A percentile compares a stretch with the other conserved stretches of the same genome.
phyloP scores from a whole-genome alignment of 2,888 invertebrate species.

The Colletes collaris region DNA sequence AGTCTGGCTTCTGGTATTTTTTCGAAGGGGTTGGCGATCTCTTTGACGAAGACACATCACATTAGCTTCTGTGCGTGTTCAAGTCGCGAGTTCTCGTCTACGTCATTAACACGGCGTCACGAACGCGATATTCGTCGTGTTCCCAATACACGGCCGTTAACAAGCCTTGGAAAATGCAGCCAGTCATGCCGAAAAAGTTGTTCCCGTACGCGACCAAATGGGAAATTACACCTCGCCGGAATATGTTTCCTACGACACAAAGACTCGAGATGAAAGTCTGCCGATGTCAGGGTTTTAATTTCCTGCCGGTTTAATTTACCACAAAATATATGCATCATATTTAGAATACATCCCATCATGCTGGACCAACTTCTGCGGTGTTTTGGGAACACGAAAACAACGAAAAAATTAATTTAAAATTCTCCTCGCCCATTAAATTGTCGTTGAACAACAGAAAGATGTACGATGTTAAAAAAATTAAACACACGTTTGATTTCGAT shows the following conservation, averaged over 20 bases:
- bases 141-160: conserved; percentile 43
- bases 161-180: conserved; percentile 35
- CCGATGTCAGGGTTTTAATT: conserved; percentile 25
- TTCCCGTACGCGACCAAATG: conserved; percentile 12
- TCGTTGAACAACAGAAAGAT: too few species aligned
- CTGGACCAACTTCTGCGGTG: too few species aligned
- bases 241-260: not conserved
- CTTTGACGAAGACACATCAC: not conserved
- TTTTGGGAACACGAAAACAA: too few species aligned
- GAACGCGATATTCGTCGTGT: conserved; percentile 35
- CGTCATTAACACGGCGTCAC: conserved; percentile 64
- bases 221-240: conserved; percentile 17
- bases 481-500: too few species aligned
- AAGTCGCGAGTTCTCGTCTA: conserved; percentile 47
- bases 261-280: not conserved
- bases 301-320: conserved; percentile 18
- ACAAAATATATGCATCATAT: too few species aligned
- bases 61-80: conserved; percentile 60
- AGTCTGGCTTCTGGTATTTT: not conserved
- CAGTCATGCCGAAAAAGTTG: conserved; percentile 13
- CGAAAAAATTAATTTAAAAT: too few species aligned
- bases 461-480: too few species aligned
- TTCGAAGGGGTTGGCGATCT: not conserved
- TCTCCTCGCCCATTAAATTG: too few species aligned
- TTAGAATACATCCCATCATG: too few species aligned